phyloP scores from a whole-genome alignment of 2,888 invertebrate species.

The Lysandra coridon region DNA sequence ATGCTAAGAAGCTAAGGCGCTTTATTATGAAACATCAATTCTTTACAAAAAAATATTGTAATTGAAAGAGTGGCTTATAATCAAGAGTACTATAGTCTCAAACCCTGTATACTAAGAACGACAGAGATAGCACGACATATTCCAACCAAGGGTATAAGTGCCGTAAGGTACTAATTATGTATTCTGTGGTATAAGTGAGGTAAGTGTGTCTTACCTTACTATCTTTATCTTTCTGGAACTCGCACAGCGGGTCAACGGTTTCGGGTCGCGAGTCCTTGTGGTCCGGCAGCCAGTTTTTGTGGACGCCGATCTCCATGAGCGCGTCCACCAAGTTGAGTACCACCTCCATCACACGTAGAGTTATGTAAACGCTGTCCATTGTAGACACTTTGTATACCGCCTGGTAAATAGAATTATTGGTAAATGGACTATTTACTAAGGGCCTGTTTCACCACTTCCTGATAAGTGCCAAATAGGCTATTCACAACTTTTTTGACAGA shows the following conservation, averaged over 20 bases:
- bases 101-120: too few relatives aligned
- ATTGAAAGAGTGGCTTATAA: too few relatives aligned
- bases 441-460: too few relatives aligned
- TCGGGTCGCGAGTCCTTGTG: constrained; percentile 66
- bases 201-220: constrained; percentile 54
- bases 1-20: too few relatives aligned
- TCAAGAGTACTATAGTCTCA: too few relatives aligned
- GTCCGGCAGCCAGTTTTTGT: constrained; percentile 79
- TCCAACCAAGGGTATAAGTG: not conserved
- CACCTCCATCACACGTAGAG: constrained; percentile 94
- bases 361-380: constrained; percentile 91
- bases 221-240: constrained; percentile 70
- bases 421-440: too few relatives aligned
- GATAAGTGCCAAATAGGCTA: too few relatives aligned
- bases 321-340: constrained; percentile 95
- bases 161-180: too few relatives aligned
- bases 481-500: too few relatives aligned
- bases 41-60: too few relatives aligned
- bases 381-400: constrained; percentile 93
- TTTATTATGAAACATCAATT: too few relatives aligned
- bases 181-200: not conserved
- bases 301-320: constrained; percentile 93
- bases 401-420: constrained; percentile 59
- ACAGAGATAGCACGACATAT: too few relatives aligned
- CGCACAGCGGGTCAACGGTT: constrained; percentile 60